Conservation (phyloP, 2,888 invertebrate species). For the Drosophila acutilabella region DNA sequence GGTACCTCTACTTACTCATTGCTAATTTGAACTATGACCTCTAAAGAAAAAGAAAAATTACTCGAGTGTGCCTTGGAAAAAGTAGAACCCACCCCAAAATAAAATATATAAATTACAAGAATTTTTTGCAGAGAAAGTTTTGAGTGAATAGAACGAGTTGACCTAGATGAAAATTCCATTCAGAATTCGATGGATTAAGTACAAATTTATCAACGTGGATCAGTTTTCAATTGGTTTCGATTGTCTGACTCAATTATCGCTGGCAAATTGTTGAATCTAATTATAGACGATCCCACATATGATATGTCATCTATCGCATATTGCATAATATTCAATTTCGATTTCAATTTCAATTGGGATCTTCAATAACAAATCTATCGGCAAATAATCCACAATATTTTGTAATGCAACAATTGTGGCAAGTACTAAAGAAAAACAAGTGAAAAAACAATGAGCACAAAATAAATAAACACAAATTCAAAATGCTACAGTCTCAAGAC, state of each 20-base stretch:
- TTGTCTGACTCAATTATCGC: conserved; percentile 60
- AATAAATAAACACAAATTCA: conserved; percentile 47
- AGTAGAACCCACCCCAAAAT: conserved; percentile 47
- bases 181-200: conserved; percentile 5
- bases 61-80: conserved; percentile 55
- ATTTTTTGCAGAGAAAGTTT: conserved; percentile 12
- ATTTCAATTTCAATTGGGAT: conserved; percentile 7
- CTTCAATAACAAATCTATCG: conserved; percentile 53
- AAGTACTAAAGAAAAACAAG: conserved; percentile 32
- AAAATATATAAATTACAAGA: conserved; percentile 63
- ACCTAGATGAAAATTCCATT: conserved; percentile 24
- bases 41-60: conserved; percentile 62
- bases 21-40: conserved; percentile 67
- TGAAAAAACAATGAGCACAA: conserved; percentile 17
- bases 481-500: conserved; percentile 25
- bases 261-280: conserved; percentile 42
- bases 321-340: conserved; percentile 51
- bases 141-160: conserved; percentile 26
- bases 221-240: conserved; percentile 24
- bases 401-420: conserved; percentile 59
- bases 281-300: conserved; percentile 52
- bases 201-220: conserved; percentile 19
- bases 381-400: conserved; percentile 52
- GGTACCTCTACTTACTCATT: conserved; percentile 39
- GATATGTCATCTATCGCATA: conserved; percentile 49